phyloP scores from a whole-genome alignment of 92 coral and sea anemone genomes.

The Epizoanthus illoricatus region DNA sequence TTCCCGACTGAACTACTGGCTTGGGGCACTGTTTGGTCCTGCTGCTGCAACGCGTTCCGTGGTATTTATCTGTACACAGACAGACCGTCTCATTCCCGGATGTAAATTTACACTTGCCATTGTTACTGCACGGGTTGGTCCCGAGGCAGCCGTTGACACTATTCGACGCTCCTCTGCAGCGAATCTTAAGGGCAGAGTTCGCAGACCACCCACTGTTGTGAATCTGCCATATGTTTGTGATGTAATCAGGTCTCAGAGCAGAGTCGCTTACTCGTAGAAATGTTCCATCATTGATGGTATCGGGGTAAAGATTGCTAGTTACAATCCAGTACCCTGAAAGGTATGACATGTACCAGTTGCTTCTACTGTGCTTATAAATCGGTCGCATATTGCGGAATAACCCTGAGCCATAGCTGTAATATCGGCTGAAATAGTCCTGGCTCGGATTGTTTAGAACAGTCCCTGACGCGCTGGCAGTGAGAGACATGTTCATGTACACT shows the following conservation, averaged over 20 bases:
- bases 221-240: constrained; percentile 62
- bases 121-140: constrained; percentile 52
- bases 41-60: constrained; percentile 50
- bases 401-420: constrained; percentile 20
- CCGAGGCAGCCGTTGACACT: constrained; percentile 45
- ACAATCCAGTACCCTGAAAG: constrained; percentile 57
- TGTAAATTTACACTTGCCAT: constrained; percentile 57
- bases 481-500: constrained; percentile 58
- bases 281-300: neutral
- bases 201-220: constrained; percentile 55
- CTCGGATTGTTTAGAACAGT: constrained; percentile 44
- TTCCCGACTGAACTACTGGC: constrained; percentile 6
- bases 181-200: constrained; percentile 29
- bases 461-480: constrained; percentile 35
- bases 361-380: constrained; percentile 55
- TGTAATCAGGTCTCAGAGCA: constrained; percentile 76
- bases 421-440: constrained; percentile 56
- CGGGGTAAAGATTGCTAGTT: constrained; percentile 24
- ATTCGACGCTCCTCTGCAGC: constrained; percentile 64
- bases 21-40: constrained; percentile 43
- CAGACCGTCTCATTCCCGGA: constrained; percentile 83
- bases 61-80: constrained; percentile 54
- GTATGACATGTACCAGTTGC: constrained; percentile 58
- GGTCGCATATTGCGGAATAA: constrained; percentile 63
- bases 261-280: constrained; percentile 54